Evolutionary conservation across 2,797 vertebrate genomes (phyloP).

Genomic region (Cryptoprocta ferox): DNA sequence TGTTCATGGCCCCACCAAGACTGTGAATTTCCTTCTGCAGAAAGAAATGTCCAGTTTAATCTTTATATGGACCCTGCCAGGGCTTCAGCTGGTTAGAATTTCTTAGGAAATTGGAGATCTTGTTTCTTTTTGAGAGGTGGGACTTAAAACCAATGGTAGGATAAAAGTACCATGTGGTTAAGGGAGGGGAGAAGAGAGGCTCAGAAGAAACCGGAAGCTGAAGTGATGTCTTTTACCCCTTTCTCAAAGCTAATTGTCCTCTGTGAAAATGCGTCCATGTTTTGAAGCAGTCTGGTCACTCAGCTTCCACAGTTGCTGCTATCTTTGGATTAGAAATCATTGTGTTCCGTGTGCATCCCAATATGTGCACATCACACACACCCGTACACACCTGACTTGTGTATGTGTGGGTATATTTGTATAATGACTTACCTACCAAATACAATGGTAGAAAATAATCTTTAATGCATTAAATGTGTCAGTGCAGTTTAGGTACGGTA

Average conservation of each 20-base stretch:
- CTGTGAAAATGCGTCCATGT: neutral
- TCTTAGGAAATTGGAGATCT: conserved; percentile 19
- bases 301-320: neutral
- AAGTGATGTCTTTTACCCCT: neutral
- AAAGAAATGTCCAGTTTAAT: conserved; percentile 22
- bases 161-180: neutral
- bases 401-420: neutral
- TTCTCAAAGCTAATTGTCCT: neutral
- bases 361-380: neutral
- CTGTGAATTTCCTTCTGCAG: neutral
- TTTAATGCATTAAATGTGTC: neutral
- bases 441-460: neutral
- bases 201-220: neutral
- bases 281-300: neutral
- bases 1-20: neutral
- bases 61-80: neutral
- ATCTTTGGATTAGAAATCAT: neutral
- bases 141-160: neutral
- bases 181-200: neutral
- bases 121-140: neutral
- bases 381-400: neutral
- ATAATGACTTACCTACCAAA: neutral
- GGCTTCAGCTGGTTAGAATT: neutral
- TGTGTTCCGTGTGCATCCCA: neutral
- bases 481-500: neutral